Evolutionary conservation across 2,888 invertebrate species (phyloP).

Genomic region (Pheosia gnoma): DNA sequence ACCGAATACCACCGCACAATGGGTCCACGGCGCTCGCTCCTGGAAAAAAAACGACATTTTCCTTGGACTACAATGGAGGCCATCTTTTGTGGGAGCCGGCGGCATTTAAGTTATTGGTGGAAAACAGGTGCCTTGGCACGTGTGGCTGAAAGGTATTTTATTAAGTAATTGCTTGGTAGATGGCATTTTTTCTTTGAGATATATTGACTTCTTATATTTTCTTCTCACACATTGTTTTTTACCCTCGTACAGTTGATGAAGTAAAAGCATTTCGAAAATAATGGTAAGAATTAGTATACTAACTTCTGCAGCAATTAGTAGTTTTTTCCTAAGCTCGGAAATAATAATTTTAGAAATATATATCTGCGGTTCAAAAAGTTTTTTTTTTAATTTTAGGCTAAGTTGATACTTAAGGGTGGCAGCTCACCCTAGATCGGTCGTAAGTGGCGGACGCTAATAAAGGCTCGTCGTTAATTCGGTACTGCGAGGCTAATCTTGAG

Average conservation of each 20-base stretch:
- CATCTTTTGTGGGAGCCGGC: slow-evolving; percentile 34
- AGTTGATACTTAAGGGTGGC: no score
- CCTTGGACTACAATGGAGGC: slow-evolving; percentile 49
- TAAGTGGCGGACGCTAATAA: slow-evolving; percentile 62
- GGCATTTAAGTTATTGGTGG: slow-evolving; percentile 53
- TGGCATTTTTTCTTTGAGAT: not conserved
- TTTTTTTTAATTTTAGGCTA: no score
- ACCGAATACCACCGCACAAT: slow-evolving; percentile 70
- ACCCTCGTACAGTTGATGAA: no score
- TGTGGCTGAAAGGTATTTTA: slow-evolving; percentile 25
- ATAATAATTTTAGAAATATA: no score
- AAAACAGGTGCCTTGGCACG: slow-evolving; percentile 36
- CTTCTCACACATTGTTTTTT: no score
- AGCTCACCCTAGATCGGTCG: no score
- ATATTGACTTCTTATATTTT: not conserved
- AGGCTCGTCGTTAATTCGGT: slow-evolving; percentile 59
- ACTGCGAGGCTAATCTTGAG: slow-evolving; percentile 61
- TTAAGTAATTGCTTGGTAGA: slow-evolving; percentile 5
- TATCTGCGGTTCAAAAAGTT: no score
- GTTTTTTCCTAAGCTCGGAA: no score
- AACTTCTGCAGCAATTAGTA: no score
- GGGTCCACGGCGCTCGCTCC: slow-evolving; percentile 21
- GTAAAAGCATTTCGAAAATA: no score
- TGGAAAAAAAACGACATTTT: slow-evolving; percentile 56
- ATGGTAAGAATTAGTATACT: no score